Conservation (phyloP, 2,888 invertebrate genomes). For the Dugesia japonica region DNA sequence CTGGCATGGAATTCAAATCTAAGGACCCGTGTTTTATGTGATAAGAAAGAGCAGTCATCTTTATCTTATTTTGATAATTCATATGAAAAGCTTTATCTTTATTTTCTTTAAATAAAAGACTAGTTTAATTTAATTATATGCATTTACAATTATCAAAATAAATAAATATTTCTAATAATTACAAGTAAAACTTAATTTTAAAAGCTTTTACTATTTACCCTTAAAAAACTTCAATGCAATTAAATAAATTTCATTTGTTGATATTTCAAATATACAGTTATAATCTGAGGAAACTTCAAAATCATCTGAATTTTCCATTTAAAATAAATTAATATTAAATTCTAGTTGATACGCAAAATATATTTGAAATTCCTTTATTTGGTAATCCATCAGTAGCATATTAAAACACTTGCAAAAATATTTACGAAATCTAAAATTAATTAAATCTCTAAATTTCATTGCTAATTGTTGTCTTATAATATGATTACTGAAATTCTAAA, state of each 20-base stretch:
- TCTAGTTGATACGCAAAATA: slow-evolving; percentile 11
- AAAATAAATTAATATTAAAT: not conserved
- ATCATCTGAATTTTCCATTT: not conserved
- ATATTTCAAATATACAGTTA: not conserved
- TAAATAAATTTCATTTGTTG: not conserved
- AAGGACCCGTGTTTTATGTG: not conserved
- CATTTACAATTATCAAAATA: no score
- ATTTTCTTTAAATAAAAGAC: not conserved
- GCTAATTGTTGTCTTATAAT: no score
- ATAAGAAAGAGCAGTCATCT: slow-evolving; percentile 7
- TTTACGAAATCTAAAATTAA: not conserved
- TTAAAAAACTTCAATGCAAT: not conserved
- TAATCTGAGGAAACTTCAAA: not conserved
- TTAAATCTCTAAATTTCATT: no score
- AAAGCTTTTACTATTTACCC: not conserved
- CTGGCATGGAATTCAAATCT: not conserved
- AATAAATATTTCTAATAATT: no score
- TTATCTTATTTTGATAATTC: not conserved
- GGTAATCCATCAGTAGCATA: not conserved
- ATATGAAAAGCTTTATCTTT: slow-evolving; percentile 4
- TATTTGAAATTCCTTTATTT: not conserved
- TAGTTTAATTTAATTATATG: not conserved
- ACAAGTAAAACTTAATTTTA: no score
- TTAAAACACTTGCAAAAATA: not conserved
- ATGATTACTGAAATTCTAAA: no score